Base-by-base conservation (phyloP, 2,113 vertebrate species). In the Scomber colias region DNA sequence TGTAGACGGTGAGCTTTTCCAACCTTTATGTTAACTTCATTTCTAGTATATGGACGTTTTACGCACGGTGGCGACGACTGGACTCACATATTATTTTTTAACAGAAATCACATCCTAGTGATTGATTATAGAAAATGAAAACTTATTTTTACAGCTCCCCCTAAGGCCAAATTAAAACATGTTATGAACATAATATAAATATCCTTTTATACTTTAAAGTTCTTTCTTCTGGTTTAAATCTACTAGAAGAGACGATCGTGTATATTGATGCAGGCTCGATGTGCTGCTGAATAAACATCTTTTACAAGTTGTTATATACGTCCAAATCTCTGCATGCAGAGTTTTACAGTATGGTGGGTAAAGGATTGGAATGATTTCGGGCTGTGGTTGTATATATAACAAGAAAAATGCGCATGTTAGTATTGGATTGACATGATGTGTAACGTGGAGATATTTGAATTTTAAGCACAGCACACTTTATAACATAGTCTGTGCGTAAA, bases 261-360 rank as follows among this genome's bases (percentile, higher is more conserved):
- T 45, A 48, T 48, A n/a, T 1, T 12, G 40, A 17, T 46, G 35
- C 49, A 48, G 67, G 53, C 44, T 79, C 56, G 14, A 24, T 9
- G 62, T 60, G 45, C 11, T 1, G 0, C 27, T 24, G 35, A 67
- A 75, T 49, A 70, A 62, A 70, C 64, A 63, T 27, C 59, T 55
- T 71, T 51, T 60, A 24, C 46, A 8, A 3, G 44, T 73, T 72
- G n/a, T 54, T 48, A 57, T 82, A 87, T 82, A 81, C 60, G 57
- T 83, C 60, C 49, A 81, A 70, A 76, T 65, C 31, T 67, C 0
- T 2, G 19, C 15, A 45, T 44, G 66, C 66, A 72, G 69, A 53
- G 27, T 49, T 24, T 61, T 65, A 78, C 53, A 45, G 62, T 44
- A 10, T 55, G 49, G 59, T 24, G 72, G 46, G 65, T 2, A 46